phyloP scores from a whole-genome alignment of 1,140 invertebrate genomes.

The Agrilus planipennis region DNA sequence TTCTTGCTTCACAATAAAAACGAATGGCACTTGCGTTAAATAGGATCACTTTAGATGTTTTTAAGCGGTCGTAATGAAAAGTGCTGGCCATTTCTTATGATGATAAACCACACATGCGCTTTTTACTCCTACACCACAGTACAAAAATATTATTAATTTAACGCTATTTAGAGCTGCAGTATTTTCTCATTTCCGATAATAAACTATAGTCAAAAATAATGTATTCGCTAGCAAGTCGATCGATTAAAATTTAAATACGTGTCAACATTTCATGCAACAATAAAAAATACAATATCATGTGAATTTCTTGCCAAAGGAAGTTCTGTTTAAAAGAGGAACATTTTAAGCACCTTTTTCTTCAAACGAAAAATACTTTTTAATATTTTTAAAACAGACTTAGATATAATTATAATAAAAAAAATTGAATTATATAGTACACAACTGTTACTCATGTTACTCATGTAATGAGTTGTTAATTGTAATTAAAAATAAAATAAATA shows the following conservation, averaged over 20 bases:
- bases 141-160: conserved; percentile 11
- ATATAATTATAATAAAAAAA: conserved; percentile 4
- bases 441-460: too few species aligned
- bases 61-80: too few species aligned
- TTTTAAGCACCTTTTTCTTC: background rate
- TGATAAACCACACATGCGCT: too few species aligned
- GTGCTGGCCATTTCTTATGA: too few species aligned
- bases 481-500: conserved; percentile 3
- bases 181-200: background rate
- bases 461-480: too few species aligned
- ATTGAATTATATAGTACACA: background rate
- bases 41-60: too few species aligned
- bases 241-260: too few species aligned
- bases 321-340: background rate
- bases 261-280: too few species aligned
- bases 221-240: background rate
- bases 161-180: conserved; percentile 8
- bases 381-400: background rate
- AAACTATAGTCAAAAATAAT: background rate
- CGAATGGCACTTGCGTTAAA: too few species aligned
- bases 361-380: background rate
- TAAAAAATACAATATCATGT: too few species aligned
- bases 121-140: conserved; percentile 12
- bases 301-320: background rate
- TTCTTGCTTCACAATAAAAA: too few species aligned